Evolutionary conservation across 2,797 vertebrate genomes (phyloP).

Genomic region (Tragopan temminckii): DNA sequence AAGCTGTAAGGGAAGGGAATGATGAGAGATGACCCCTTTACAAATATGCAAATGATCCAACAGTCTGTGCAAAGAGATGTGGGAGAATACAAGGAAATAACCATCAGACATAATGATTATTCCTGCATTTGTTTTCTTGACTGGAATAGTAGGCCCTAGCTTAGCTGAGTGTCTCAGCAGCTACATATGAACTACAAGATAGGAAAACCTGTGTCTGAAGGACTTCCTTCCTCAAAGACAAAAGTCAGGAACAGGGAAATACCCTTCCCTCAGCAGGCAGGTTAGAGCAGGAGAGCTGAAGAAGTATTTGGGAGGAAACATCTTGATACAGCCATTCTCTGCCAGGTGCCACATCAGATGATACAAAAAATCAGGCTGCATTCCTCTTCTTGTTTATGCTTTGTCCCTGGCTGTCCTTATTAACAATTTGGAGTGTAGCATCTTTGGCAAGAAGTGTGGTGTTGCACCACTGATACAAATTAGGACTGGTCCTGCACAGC

Average conservation of each 20-base stretch:
- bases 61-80: background rate
- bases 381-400: background rate
- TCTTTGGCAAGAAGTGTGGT: background rate
- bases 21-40: background rate
- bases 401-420: background rate
- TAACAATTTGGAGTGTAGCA: background rate
- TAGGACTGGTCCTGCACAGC: background rate
- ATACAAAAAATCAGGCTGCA: background rate
- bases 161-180: background rate
- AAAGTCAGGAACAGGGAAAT: background rate
- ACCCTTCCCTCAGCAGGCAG: background rate
- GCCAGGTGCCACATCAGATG: background rate
- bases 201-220: background rate
- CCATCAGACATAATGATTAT: background rate
- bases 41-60: background rate
- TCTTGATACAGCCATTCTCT: background rate
- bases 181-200: background rate
- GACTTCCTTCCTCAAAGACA: background rate
- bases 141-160: background rate
- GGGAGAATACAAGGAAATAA: background rate
- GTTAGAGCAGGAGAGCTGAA: background rate
- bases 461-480: slow-evolving; percentile 1
- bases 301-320: background rate
- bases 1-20: background rate
- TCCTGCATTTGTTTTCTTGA: background rate